Evolutionary conservation across 2,113 vertebrate genomes (phyloP), one percentile per base, ranked within the genome.

Genomic region (Sander vitreus): DNA sequence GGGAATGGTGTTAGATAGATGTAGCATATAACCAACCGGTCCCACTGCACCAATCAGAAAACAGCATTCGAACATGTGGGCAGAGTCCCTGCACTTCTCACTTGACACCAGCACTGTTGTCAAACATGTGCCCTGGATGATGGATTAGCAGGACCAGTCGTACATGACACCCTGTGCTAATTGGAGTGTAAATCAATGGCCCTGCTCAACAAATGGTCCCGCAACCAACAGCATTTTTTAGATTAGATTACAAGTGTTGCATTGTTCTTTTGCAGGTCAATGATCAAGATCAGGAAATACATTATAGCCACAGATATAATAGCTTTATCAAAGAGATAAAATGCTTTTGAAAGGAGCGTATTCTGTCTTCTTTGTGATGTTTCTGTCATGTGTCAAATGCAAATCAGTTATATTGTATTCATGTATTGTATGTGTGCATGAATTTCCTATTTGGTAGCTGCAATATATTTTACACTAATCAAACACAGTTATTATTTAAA

Each of bases 101-200:
- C 59, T 79, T 76, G 57, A 83, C 88, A 80, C n/a, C 54, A 18
- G 27, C 66, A 18, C 48, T 66, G 78, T 78, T 91, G 87, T 81
- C 73, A 74, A 81, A 82, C 76, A 83, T 67, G 70, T 7, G 36
- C 76, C 53, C 39, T 39, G 71, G 47, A 73, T 90, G 85, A 89
- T 88, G 85, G 81, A 90, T 90, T 84, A 90, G 76, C 73, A 25
- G 78, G 59, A 74, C 54, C 14, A 36, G 54, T 81, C 4, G n/a
- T 47, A 76, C 73, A 68, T 79, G 77, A 76, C 78, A 85, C 54
- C 67, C 62, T 50, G 55, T 68, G 68, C 77, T 89, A 87, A 88
- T 88, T 87, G 65, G 43, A 76, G 51, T 65, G 75, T 88, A 69
- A 85, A 89, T 91, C 65, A 83, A 85, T 85, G 76, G 27, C 10